These are phyloP conservation scores for Panthera uncia DNA, from an alignment of 2,113 vertebrate genomes.

Conservation along the genomic window DNA sequence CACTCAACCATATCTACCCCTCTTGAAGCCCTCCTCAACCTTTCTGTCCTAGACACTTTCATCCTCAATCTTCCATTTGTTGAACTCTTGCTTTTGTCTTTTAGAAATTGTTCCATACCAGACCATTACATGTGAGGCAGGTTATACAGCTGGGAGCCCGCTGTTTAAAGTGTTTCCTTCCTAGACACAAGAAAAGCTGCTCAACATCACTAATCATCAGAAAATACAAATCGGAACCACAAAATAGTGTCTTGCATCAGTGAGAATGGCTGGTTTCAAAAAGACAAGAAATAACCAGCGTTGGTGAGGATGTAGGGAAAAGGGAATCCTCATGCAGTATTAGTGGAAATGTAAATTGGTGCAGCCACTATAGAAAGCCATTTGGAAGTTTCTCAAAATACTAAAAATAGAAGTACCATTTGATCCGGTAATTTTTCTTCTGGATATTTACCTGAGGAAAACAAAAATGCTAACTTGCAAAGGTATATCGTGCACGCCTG, in stretches of 20 bases:
- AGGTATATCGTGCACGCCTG: background rate
- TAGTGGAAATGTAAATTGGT: background rate
- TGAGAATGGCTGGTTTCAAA: background rate
- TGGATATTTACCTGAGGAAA: background rate
- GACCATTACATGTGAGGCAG: background rate
- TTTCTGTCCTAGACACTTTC: background rate
- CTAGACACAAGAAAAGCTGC: background rate
- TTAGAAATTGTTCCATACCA: background rate
- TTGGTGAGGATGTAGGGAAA: background rate
- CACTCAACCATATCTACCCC: background rate
- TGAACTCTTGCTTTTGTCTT: conserved; percentile 36
- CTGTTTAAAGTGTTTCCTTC: conserved; percentile 28
- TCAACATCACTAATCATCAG: background rate
- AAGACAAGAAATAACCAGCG: background rate
- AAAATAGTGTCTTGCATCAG: background rate
- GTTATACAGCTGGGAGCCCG: background rate
- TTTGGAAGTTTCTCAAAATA: background rate
- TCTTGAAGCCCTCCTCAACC: background rate
- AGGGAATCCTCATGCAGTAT: background rate
- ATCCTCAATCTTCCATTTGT: background rate
- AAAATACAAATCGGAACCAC: background rate
- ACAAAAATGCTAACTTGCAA: background rate
- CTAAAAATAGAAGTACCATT: background rate
- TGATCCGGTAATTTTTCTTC: background rate
- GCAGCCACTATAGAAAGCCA: background rate